These are phyloP conservation scores for Drosophila quasianomalipes DNA, from an alignment of 2,888 invertebrate genomes.

Conservation along the genomic window DNA sequence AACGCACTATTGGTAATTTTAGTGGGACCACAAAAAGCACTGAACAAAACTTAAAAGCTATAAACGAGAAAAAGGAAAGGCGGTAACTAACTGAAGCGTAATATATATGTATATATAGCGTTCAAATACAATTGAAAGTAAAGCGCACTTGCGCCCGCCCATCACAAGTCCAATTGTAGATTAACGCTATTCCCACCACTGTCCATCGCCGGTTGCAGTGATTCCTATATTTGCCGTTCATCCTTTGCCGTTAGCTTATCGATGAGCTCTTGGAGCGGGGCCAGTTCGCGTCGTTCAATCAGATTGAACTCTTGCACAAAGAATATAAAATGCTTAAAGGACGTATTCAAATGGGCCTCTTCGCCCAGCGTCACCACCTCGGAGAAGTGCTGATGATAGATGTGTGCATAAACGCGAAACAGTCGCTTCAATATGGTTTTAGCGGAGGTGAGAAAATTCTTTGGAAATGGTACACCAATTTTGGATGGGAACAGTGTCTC, in stretches of 20 bases:
- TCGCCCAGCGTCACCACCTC: slow-evolving; percentile 99
- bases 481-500: slow-evolving; percentile 99
- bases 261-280: slow-evolving; percentile 98
- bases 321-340: slow-evolving; percentile 99
- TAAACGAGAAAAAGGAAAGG: slow-evolving; percentile 66
- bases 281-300: slow-evolving; percentile 98
- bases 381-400: slow-evolving; percentile 99
- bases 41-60: slow-evolving; percentile 72
- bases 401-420: slow-evolving; percentile 99
- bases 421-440: slow-evolving; percentile 99
- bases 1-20: slow-evolving; percentile 53
- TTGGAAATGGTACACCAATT: slow-evolving; percentile 99
- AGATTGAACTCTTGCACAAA: slow-evolving; percentile 96
- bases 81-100: slow-evolving; percentile 78
- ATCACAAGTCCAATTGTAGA: slow-evolving; percentile 75
- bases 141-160: slow-evolving; percentile 44
- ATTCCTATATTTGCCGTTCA: slow-evolving; percentile 89
- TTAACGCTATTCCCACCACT: slow-evolving; percentile 45
- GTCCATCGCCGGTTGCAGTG: slow-evolving; percentile 54
- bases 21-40: slow-evolving; percentile 64
- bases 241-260: slow-evolving; percentile 97
- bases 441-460: slow-evolving; percentile 98
- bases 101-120: slow-evolving; percentile 51
- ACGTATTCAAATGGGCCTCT: slow-evolving; percentile 99
- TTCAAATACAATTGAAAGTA: slow-evolving; percentile 43